phyloP scores from a whole-genome alignment of 2,113 vertebrate species.

The Crotalus viridis region DNA sequence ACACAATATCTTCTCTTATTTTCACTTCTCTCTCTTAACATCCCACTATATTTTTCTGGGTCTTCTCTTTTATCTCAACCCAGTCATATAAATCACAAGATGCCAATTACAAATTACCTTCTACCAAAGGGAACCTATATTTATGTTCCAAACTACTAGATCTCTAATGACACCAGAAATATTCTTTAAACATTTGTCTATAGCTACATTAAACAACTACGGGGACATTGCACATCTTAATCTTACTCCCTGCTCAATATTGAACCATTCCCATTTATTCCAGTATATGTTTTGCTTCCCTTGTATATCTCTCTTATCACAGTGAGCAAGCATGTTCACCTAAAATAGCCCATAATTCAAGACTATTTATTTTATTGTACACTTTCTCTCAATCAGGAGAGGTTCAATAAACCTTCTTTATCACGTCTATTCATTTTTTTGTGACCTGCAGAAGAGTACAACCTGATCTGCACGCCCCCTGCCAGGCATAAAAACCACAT shows the following conservation, averaged over 20 bases:
- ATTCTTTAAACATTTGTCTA: background rate
- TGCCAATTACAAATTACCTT: background rate
- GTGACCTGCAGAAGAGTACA: background rate
- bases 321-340: background rate
- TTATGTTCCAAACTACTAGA: background rate
- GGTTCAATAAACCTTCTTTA: background rate
- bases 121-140: background rate
- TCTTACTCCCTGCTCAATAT: background rate
- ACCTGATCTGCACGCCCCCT: background rate
- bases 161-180: background rate
- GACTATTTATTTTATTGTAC: background rate
- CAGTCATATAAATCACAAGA: background rate
- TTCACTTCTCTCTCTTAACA: background rate
- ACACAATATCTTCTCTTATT: background rate
- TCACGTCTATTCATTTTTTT: background rate
- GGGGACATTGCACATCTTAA: background rate
- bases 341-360: background rate
- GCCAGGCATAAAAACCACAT: background rate
- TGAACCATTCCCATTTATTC: background rate
- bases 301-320: background rate
- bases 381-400: background rate
- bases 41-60: background rate
- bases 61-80: background rate
- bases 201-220: background rate
- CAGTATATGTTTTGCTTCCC: background rate